phyloP scores from a whole-genome alignment of 2,888 invertebrate genomes.

The Drosophila neonasuta region DNA sequence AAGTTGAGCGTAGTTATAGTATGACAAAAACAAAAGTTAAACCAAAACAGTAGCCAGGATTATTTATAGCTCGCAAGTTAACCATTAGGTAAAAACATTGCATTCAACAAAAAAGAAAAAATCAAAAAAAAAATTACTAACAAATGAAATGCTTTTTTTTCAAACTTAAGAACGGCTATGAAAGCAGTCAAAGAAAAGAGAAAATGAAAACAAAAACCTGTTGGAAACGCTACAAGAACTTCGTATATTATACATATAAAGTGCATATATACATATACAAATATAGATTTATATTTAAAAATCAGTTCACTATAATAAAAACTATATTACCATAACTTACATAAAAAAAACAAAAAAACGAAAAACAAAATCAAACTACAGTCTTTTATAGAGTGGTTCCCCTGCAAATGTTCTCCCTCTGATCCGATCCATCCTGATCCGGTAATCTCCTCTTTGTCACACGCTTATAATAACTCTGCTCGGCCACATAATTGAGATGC shows the following conservation, averaged over 20 bases:
- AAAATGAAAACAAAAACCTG: slow-evolving; percentile 28
- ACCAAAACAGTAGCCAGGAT: slow-evolving; percentile 57
- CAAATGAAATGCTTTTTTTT: slow-evolving; percentile 64
- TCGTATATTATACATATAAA: slow-evolving; percentile 66
- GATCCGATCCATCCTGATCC: neutral
- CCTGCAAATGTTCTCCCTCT: slow-evolving; percentile 32
- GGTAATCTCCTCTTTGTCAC: slow-evolving; percentile 44
- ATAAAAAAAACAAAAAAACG: slow-evolving; percentile 41
- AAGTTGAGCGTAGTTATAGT: slow-evolving; percentile 64
- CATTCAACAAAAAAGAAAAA: slow-evolving; percentile 28
- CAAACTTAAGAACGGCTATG: slow-evolving; percentile 44
- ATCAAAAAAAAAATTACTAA: slow-evolving; percentile 39
- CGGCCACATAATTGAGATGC: slow-evolving; percentile 84
- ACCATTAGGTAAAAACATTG: slow-evolving; percentile 37
- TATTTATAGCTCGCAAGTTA: slow-evolving; percentile 39
- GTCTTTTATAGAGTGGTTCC: slow-evolving; percentile 70
- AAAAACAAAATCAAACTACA: slow-evolving; percentile 45
- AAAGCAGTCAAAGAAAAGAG: slow-evolving; percentile 22
- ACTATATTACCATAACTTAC: slow-evolving; percentile 78
- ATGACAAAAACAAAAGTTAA: slow-evolving; percentile 34
- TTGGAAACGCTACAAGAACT: slow-evolving; percentile 41
- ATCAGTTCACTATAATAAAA: slow-evolving; percentile 80
- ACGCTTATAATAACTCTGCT: slow-evolving; percentile 81
- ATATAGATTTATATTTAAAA: slow-evolving; percentile 74
- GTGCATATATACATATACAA: slow-evolving; percentile 58